phyloP scores from a whole-genome alignment of 2,113 vertebrate genomes.

The Vireo altiloquus region DNA sequence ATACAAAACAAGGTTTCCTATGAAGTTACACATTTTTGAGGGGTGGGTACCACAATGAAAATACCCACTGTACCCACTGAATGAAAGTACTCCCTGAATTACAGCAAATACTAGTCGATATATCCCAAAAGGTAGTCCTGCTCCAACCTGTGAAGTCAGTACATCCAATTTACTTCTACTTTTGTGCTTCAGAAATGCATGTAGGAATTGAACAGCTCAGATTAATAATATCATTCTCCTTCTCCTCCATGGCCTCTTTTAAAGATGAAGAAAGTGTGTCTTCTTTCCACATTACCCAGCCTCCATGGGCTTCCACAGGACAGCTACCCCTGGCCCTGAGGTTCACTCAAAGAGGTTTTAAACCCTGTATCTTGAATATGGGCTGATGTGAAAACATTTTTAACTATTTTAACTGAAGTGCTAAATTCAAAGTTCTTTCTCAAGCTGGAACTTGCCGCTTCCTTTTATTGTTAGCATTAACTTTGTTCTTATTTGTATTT shows the following conservation, averaged over 20 bases:
- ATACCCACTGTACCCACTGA: background rate
- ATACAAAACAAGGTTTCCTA: background rate
- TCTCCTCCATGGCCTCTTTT: background rate
- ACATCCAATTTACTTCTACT: background rate
- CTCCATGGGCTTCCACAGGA: background rate
- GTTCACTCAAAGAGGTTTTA: background rate
- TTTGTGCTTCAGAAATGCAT: background rate
- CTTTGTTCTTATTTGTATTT: background rate
- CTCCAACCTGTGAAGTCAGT: background rate
- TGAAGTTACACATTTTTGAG: background rate
- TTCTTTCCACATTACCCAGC: background rate
- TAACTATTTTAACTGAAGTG: background rate
- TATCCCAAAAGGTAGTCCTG: background rate
- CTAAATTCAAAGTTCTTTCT: background rate
- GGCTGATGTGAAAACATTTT: background rate
- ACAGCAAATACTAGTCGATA: too few species aligned
- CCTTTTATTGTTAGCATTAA: background rate
- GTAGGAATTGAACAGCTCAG: background rate
- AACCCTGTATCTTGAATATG: background rate
- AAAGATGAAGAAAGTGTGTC: background rate
- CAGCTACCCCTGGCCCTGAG: background rate
- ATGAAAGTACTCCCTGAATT: too few species aligned
- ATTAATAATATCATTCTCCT: background rate
- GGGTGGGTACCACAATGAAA: background rate
- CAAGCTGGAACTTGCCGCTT: fast-evolving